Evolutionary conservation across 1,140 invertebrate genomes (phyloP).

Genomic region (Scaptomyza pallida): DNA sequence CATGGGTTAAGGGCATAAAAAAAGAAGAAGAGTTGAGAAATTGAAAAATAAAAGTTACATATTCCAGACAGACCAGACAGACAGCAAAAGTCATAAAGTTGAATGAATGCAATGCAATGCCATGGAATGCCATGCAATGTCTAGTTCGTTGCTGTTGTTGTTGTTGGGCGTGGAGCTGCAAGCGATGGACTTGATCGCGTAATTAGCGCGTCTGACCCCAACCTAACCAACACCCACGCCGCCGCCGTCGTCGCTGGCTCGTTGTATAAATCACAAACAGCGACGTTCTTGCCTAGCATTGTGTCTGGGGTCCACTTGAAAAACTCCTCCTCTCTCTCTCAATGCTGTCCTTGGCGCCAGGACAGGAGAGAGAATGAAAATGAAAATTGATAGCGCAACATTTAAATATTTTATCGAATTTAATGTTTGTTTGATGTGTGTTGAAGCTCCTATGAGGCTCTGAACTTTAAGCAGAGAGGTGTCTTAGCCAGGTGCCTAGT

Average conservation of each 20-base stretch:
- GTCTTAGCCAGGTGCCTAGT: slow-evolving; percentile 8
- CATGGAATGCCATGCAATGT: slow-evolving; percentile 76
- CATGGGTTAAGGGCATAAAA: slow-evolving; percentile 17
- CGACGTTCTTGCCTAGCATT: background rate
- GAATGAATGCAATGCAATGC: slow-evolving; percentile 73
- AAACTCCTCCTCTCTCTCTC: slow-evolving; percentile 3
- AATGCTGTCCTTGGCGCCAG: slow-evolving; percentile 45
- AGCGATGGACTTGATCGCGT: slow-evolving; percentile 62
- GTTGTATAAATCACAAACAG: slow-evolving; percentile 41
- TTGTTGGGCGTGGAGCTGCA: slow-evolving; percentile 21
- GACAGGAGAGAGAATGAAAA: slow-evolving; percentile 48
- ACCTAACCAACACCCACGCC: slow-evolving; percentile 6
- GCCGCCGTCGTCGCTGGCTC: background rate
- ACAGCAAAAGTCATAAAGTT: slow-evolving; percentile 55
- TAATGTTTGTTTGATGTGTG: slow-evolving; percentile 29
- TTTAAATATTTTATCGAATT: slow-evolving; percentile 80
- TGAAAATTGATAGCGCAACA: slow-evolving; percentile 69
- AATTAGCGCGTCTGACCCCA: slow-evolving; percentile 77
- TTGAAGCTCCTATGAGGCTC: background rate
- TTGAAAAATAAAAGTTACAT: slow-evolving; percentile 82
- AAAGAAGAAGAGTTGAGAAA: slow-evolving; percentile 57
- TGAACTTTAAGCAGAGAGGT: slow-evolving; percentile 1
- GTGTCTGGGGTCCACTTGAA: slow-evolving; percentile 49
- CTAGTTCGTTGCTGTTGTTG: no score
- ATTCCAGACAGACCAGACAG: slow-evolving; percentile 58